A percentile compares a stretch with the other conserved stretches of the same genome.
phyloP scores from a whole-genome alignment of 1,140 invertebrate species.

The Heliconius hermathena region DNA sequence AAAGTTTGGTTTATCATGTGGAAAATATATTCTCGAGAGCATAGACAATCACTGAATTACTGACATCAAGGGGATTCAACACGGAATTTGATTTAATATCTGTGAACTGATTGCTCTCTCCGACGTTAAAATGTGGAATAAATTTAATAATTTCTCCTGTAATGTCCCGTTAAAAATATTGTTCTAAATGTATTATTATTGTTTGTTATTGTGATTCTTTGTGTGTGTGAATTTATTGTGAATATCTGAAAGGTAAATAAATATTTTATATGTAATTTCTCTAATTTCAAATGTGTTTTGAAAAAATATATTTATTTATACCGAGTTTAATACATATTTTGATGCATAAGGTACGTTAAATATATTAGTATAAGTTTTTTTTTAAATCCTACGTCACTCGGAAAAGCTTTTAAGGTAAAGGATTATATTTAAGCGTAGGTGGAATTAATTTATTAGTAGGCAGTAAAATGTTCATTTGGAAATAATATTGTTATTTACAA shows the following conservation, averaged over 20 bases:
- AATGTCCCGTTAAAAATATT: conserved; percentile 52
- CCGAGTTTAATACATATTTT: conserved; percentile 3
- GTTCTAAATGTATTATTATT: conserved; percentile 50
- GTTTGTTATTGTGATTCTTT: conserved; percentile 33
- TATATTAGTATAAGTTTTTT: neutral
- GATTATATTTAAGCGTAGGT: conserved; percentile 52
- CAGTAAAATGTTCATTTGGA: neutral
- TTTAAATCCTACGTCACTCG: neutral
- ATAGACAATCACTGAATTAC: conserved; percentile 22
- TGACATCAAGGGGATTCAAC: conserved; percentile 15
- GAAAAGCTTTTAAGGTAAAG: conserved; percentile 23
- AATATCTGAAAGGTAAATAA: conserved; percentile 37
- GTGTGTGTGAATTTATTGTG: conserved; percentile 9
- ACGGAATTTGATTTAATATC: conserved; percentile 30
- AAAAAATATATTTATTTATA: conserved; percentile 24
- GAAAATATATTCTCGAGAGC: neutral
- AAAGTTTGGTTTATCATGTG: neutral
- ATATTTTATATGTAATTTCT: conserved; percentile 21
- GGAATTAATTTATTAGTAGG: conserved; percentile 43
- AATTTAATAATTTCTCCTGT: conserved; percentile 49
- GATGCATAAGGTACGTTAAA: neutral
- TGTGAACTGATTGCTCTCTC: conserved; percentile 47
- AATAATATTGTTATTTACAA: neutral
- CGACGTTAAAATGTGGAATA: conserved; percentile 53
- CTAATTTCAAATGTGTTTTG: conserved; percentile 38